Conservation (phyloP, 2,113 vertebrate genomes). For the Eudorcas thomsonii region DNA sequence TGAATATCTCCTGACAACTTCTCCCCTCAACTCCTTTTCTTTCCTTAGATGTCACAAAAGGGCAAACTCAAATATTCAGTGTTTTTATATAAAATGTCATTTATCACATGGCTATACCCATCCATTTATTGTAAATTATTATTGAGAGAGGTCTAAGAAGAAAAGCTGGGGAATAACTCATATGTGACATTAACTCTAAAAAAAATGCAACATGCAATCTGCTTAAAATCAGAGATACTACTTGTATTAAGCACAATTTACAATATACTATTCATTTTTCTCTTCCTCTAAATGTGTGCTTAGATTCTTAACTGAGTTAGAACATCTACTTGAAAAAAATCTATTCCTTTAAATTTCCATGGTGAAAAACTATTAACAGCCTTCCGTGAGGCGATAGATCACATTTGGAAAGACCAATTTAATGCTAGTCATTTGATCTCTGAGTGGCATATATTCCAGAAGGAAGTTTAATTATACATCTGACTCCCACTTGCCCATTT, state of each 20-base stretch:
- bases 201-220: neutral
- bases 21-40: neutral
- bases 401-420: constrained; percentile 71
- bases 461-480: constrained; percentile 79
- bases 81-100: constrained; percentile 70
- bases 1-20: constrained; percentile 35
- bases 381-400: constrained; percentile 59
- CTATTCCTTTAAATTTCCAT: constrained; percentile 52
- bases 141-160: neutral
- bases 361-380: constrained; percentile 49
- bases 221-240: neutral
- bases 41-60: constrained; percentile 62
- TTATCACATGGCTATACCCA: constrained; percentile 44
- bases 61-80: constrained; percentile 58
- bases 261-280: constrained; percentile 10
- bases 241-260: neutral
- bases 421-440: constrained; percentile 61
- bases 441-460: constrained; percentile 55
- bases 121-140: constrained; percentile 48
- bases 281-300: constrained; percentile 44
- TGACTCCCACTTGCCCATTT: constrained; percentile 72
- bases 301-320: constrained; percentile 38
- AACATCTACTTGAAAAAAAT: constrained; percentile 48
- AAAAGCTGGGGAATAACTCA: neutral
- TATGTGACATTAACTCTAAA: neutral